These are phyloP conservation scores for Phocoena sinus DNA, from an alignment of 2,113 vertebrate species.

Conservation along the genomic window DNA sequence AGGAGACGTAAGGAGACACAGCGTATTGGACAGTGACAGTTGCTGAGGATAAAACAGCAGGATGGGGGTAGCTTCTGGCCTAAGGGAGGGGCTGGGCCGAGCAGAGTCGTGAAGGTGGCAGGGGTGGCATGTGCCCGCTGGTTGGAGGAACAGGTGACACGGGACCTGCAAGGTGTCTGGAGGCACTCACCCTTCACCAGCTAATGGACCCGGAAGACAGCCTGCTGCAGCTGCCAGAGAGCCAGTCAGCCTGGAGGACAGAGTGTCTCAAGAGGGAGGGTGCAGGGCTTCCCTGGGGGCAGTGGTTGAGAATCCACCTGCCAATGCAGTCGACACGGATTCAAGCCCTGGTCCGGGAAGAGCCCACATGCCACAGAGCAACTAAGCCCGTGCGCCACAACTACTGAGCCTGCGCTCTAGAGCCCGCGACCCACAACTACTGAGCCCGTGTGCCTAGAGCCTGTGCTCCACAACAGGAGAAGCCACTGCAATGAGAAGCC, in stretches of 20 bases:
- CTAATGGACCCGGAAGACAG: neutral
- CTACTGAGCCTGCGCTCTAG: too few species aligned
- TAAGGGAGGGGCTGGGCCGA: neutral
- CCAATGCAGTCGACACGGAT: too few species aligned
- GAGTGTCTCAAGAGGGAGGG: too few species aligned
- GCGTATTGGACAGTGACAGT: neutral
- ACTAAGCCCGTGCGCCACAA: too few species aligned
- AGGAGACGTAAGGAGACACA: neutral
- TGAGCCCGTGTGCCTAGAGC: too few species aligned
- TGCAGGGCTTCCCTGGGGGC: too few species aligned
- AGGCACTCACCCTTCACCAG: neutral
- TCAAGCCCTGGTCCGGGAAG: too few species aligned
- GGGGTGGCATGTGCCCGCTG: neutral
- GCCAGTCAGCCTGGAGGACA: neutral
- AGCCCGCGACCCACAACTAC: too few species aligned
- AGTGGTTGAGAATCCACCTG: too few species aligned
- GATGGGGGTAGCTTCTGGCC: neutral
- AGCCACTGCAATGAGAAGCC: too few species aligned
- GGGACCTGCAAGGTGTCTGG: fast-evolving
- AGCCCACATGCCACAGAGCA: too few species aligned
- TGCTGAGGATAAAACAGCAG: neutral
- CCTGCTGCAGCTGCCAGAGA: neutral
- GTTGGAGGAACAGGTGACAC: neutral
- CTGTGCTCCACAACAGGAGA: too few species aligned
- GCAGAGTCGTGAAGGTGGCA: neutral